Evolutionary conservation across 64 coral and sea anemone species (phyloP).

Genomic region (Porites australiensis): DNA sequence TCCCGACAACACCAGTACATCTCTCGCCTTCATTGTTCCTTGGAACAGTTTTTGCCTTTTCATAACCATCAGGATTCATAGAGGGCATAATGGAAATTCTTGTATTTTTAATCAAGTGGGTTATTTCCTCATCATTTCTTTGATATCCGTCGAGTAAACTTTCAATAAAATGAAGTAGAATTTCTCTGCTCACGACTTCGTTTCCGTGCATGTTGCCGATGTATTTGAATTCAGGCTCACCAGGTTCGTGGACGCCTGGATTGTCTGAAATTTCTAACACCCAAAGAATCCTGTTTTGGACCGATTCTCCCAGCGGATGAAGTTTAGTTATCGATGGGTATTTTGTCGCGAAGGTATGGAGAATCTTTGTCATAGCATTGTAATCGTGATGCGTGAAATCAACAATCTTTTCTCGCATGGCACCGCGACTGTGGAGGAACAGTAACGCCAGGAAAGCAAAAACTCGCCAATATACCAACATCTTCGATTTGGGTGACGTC

Average conservation of each 20-base stretch:
- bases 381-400: constrained; percentile 92
- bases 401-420: neutral
- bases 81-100: constrained; percentile 97
- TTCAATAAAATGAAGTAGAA: constrained; percentile 85
- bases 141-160: constrained; percentile 79
- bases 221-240: constrained; percentile 96
- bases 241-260: constrained; percentile 85
- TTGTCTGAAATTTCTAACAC: constrained; percentile 93
- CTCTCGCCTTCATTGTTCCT: neutral
- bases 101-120: constrained; percentile 80
- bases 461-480: constrained; percentile 3
- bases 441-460: neutral
- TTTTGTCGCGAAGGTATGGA: constrained; percentile 37
- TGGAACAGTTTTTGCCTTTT: constrained; percentile 24
- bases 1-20: constrained; percentile 59
- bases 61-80: constrained; percentile 98
- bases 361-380: constrained; percentile 70
- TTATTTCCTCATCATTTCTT: constrained; percentile 67
- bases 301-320: constrained; percentile 78
- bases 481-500: neutral
- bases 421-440: neutral
- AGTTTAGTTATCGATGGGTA: constrained; percentile 77
- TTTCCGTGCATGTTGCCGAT: constrained; percentile 98
- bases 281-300: constrained; percentile 75
- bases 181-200: constrained; percentile 95